Evolutionary conservation across 2,888 invertebrate species (phyloP), one percentile per base, ranked within the genome.

Genomic region (Tipula vernalis): DNA sequence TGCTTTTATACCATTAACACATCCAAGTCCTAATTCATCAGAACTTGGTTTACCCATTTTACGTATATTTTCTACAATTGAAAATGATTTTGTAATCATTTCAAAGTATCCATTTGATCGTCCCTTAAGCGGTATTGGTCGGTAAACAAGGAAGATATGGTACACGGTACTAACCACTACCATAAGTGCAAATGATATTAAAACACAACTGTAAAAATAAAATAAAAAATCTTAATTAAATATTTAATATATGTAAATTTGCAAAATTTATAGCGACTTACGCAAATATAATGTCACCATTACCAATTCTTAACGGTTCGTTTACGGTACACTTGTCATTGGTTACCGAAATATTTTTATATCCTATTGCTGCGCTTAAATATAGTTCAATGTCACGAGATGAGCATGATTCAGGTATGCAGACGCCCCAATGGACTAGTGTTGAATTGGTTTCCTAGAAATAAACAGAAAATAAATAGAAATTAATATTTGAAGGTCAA

Each of bases 1-100:
- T 13, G 94, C 93, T 89, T 95, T 95, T 57, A 96, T 94, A 0
- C 95, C 95, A 85, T 93, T 93, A 86, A 95, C 92, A 88, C 94
- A 94, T 88, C 95, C 94, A 87, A 96, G 90, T 39, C 95, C 94
- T 10, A 94, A 89, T 44, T 93, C 92, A 88, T 92, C 92, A 86
- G 94, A 93, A 91, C 90, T 89, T 18, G 88, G 88, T 89, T 91
- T 90, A 39, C 89, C 89, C 5, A 90, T 88, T 87, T 90, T 91
- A 85, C 89, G 89, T 18, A 89, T 87, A 87, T 91, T 91, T 88
- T 90, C 91, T 87, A 91, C 90, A 13, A 90, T 87, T 39, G 91
- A 91, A 88, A 91, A 91, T 10, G 91, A 89, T 87, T 89, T 88
- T 15, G 90, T 87, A 3, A 89, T 89, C 87, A 89, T 89, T 83